Evolutionary conservation across 1,140 invertebrate species (phyloP).

Genomic region (Atta texana): DNA sequence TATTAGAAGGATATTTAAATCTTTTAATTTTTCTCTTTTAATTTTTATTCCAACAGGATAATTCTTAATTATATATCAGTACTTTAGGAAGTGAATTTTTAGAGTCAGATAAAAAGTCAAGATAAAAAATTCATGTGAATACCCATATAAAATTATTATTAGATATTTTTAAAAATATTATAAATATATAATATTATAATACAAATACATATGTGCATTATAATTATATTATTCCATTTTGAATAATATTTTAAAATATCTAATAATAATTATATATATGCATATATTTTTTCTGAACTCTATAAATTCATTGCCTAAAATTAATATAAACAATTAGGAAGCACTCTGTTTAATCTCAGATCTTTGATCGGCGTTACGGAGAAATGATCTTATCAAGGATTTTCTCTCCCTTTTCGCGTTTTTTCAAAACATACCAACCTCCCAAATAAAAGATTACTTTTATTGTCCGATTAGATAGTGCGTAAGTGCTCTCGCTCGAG

Average conservation of each 20-base stretch:
- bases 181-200: conserved; percentile 7
- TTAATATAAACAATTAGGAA: neutral
- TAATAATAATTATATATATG: neutral
- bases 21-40: neutral
- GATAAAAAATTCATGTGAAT: neutral
- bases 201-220: neutral
- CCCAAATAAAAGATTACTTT: conserved; percentile 22
- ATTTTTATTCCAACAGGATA: neutral
- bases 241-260: neutral
- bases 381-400: neutral
- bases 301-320: neutral
- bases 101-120: neutral
- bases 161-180: neutral
- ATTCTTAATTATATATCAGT: neutral
- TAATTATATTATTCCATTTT: neutral
- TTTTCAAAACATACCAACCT: conserved; percentile 11
- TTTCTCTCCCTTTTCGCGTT: conserved; percentile 21
- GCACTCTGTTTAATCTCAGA: neutral
- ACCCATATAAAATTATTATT: neutral
- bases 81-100: neutral
- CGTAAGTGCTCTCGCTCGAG: conserved; percentile 56
- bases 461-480: conserved; percentile 52
- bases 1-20: neutral
- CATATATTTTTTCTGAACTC: neutral
- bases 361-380: conserved; percentile 1